Conservation (phyloP, 2,797 vertebrate species). For the Syndactyla subalaris region DNA sequence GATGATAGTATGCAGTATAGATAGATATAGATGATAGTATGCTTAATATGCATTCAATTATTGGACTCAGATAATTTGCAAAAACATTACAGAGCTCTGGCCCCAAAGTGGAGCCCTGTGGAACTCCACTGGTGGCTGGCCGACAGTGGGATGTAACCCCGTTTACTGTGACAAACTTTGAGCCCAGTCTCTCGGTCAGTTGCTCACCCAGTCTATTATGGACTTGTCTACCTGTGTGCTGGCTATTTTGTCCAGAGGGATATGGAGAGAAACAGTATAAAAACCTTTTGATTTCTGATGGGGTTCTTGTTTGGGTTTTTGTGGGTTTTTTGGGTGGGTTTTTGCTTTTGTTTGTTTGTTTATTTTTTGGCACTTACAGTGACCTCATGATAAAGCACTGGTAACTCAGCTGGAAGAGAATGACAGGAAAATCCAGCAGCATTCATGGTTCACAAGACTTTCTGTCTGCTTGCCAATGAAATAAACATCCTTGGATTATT, state of each 20-base stretch:
- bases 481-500: neutral
- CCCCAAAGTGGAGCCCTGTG: neutral
- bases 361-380: neutral
- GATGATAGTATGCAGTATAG: neutral
- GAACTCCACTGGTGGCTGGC: neutral
- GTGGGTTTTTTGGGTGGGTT: neutral
- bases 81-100: neutral
- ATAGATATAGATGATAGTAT: too few relatives aligned
- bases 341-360: neutral
- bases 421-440: neutral
- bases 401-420: neutral
- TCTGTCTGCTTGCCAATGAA: neutral
- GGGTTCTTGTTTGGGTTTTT: neutral
- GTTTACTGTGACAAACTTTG: neutral
- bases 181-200: neutral
- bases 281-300: neutral
- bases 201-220: fast-evolving
- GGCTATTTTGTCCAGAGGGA: neutral
- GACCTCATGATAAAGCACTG: neutral
- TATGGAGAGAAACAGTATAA: neutral
- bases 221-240: neutral
- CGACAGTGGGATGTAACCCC: neutral
- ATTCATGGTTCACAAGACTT: neutral
- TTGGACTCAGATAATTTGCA: neutral
- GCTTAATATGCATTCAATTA: neutral